Evolutionary conservation across 2,797 vertebrate species (phyloP).

Genomic region (Leontocebus nigricollis): DNA sequence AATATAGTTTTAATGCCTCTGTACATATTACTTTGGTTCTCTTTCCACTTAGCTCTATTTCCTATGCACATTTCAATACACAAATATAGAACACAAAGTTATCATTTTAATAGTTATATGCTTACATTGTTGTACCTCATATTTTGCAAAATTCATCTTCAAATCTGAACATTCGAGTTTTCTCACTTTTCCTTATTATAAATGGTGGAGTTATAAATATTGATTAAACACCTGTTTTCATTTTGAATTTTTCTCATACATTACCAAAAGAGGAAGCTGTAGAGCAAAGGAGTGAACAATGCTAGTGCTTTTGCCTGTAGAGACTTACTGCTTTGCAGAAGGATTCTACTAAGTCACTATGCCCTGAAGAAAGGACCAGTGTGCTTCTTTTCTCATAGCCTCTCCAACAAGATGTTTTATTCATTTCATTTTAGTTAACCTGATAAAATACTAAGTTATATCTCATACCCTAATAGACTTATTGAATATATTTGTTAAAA

Average conservation of each 20-base stretch:
- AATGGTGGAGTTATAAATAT: neutral
- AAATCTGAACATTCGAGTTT: neutral
- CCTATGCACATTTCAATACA: neutral
- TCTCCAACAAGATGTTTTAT: neutral
- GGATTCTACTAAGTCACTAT: neutral
- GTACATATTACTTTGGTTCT: neutral
- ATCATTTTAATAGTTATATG: neutral
- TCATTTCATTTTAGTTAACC: constrained; percentile 12
- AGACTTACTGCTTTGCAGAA: neutral
- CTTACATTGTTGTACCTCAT: neutral
- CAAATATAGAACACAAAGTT: neutral
- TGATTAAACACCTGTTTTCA: neutral
- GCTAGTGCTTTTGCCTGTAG: neutral
- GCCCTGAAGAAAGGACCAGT: neutral
- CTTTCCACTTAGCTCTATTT: constrained; percentile 39
- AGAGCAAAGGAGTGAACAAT: neutral
- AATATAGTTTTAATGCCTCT: neutral
- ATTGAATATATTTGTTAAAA: constrained; percentile 36
- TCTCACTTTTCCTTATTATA: neutral
- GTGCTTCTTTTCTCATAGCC: neutral
- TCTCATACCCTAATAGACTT: neutral
- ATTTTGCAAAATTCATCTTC: neutral
- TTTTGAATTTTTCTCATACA: neutral
- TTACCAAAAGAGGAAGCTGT: constrained; percentile 13
- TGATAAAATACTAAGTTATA: neutral